Base-by-base conservation (phyloP, 2,113 vertebrate genomes). In the Psephotus haematonotus region DNA sequence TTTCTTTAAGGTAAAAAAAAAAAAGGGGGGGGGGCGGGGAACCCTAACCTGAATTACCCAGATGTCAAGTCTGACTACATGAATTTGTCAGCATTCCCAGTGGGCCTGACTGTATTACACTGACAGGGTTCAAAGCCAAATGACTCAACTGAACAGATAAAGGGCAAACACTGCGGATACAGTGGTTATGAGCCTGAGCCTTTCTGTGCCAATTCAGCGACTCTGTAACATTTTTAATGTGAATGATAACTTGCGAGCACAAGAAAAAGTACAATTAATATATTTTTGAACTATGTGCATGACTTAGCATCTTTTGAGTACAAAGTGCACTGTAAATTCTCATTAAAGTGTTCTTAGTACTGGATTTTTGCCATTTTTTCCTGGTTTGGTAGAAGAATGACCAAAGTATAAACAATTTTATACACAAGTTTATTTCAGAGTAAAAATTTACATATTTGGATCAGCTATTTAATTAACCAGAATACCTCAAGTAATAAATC, bases 21-120 rank as follows among this genome's bases (percentile, higher is more conserved):
- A 49, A 25, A 6, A 17, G 8, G 19, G 7, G 5, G 1, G 4
- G 6, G 17, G n/a, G n/a, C n/a, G n/a, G 2, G 11, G 13, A 59
- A 55, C 10, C 28, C 18, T 71, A 17, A 33, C 6, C 13, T 47
- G 35, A 46, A 41, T 57, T 50, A 69, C 17, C 37, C 27, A 33
- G 20, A 10, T 28, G 16, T 8, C 29, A 41, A 20, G 14, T 4
- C 9, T 31, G 23, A 37, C 27, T 59, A 3, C 5, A 8, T 1
- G n/a, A 39, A 41, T 74, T 39, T 57, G 22, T 9, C 68, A 88
- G 18, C 31, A 18, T 33, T 70, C 44, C n/a, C 53, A 23, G 23
- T 55, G 44, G 28, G 9, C 10, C 44, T 53, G 50, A 41, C 23
- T 25, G 28, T 22, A 27, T 43, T 62, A 3, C 35, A 17, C 20